These are phyloP conservation scores for Artibeus jamaicensis DNA, from an alignment of 2,797 vertebrate species.

Conservation along the genomic window DNA sequence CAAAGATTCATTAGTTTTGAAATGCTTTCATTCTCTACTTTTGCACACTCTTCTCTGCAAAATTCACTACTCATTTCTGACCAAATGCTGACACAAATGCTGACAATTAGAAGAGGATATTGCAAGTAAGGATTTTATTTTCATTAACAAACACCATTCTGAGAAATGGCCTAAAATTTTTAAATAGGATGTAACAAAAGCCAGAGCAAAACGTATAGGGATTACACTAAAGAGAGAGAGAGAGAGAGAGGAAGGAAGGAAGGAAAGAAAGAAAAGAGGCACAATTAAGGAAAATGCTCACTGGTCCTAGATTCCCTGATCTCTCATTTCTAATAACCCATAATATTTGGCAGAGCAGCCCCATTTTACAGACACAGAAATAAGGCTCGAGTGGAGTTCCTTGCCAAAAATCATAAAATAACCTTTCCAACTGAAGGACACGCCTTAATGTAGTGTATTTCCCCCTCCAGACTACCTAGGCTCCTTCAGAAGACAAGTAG, in stretches of 20 bases:
- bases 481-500: neutral
- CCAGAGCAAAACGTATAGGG: neutral
- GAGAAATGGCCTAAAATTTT: constrained; percentile 8
- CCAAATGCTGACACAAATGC: neutral
- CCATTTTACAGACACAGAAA: neutral
- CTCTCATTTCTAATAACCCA: neutral
- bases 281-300: neutral
- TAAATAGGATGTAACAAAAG: neutral
- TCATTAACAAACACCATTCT: neutral
- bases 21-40: neutral
- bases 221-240: neutral
- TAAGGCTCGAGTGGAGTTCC: neutral
- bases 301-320: neutral
- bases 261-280: neutral
- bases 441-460: neutral
- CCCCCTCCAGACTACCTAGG: neutral
- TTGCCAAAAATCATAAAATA: neutral
- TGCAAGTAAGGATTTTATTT: neutral
- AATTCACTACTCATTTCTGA: neutral
- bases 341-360: neutral
- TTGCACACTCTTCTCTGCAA: neutral
- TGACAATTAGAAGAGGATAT: neutral
- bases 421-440: neutral
- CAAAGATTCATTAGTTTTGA: neutral
- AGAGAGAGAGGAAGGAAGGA: neutral